These are phyloP conservation scores for Ptychobarbus kaznakovi DNA, from an alignment of 2,797 vertebrate species.

Conservation along the genomic window DNA sequence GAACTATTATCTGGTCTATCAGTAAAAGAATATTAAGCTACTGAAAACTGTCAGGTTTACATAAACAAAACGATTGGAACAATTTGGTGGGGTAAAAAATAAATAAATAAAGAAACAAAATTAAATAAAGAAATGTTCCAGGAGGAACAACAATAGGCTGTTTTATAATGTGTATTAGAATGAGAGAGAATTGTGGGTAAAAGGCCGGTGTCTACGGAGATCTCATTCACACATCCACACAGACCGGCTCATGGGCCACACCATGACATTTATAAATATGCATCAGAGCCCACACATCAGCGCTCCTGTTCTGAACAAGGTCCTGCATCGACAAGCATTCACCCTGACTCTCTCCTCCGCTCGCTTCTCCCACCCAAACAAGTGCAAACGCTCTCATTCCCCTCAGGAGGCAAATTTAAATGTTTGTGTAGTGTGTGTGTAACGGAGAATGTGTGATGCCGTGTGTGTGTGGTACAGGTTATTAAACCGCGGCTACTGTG, in stretches of 20 bases:
- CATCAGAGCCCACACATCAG: slow-evolving; percentile 55
- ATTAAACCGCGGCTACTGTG: slow-evolving; percentile 13
- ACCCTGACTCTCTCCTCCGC: slow-evolving; percentile 24
- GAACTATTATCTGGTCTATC: not conserved
- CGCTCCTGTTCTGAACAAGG: slow-evolving; percentile 39
- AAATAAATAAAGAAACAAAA: not conserved
- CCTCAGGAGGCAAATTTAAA: slow-evolving; percentile 30
- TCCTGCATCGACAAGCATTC: slow-evolving; percentile 41
- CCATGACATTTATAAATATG: slow-evolving; percentile 62
- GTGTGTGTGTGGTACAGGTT: slow-evolving; percentile 2
- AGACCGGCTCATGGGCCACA: slow-evolving; percentile 36
- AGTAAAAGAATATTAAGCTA: not conserved
- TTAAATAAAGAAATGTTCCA: not conserved
- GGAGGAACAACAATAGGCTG: slow-evolving; percentile 17
- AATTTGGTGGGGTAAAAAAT: not conserved
- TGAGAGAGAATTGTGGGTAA: slow-evolving; percentile 31
- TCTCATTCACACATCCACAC: slow-evolving; percentile 44
- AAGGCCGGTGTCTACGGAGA: slow-evolving; percentile 25
- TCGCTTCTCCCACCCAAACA: slow-evolving; percentile 49
- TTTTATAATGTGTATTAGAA: not conserved
- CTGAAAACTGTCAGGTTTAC: slow-evolving; percentile 9
- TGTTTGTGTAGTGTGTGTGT: slow-evolving; percentile 30
- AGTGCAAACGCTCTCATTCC: slow-evolving; percentile 37
- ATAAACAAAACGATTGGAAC: not conserved
- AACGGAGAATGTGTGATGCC: slow-evolving; percentile 3